These are phyloP conservation scores for Leptopterna dolabrata DNA, from an alignment of 2,888 invertebrate species.

Conservation along the genomic window DNA sequence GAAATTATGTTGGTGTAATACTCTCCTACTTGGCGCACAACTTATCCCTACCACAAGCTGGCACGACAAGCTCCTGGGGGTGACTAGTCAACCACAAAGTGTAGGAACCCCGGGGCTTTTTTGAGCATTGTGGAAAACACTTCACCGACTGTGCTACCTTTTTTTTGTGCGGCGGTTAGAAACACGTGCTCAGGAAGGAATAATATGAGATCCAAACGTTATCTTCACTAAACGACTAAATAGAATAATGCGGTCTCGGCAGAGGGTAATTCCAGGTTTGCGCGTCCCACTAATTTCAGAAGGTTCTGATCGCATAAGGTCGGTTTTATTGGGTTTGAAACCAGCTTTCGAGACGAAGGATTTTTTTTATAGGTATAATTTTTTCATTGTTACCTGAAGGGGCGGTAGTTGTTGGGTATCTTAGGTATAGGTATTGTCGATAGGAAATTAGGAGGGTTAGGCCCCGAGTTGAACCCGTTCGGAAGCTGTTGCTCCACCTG, in stretches of 20 bases:
- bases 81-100: too few species aligned
- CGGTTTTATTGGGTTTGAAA: conserved; percentile 4
- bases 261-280: conserved; percentile 19
- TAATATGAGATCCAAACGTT: not conserved
- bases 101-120: too few species aligned
- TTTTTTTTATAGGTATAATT: not conserved
- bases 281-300: conserved; percentile 14
- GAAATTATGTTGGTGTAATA: too few species aligned
- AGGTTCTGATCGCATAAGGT: conserved; percentile 24
- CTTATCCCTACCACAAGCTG: too few species aligned
- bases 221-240: not conserved
- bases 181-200: not conserved
- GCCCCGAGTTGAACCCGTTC: not conserved
- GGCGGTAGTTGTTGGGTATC: not conserved
- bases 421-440: not conserved
- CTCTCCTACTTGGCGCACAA: too few species aligned
- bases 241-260: not conserved
- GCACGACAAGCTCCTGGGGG: too few species aligned
- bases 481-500: conserved; percentile 8
- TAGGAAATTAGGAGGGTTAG: not conserved
- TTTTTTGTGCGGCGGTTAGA: not conserved
- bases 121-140: too few species aligned
- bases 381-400: not conserved
- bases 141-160: too few species aligned
- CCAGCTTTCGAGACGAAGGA: not conserved